Evolutionary conservation across 2,113 vertebrate species (phyloP).

Genomic region (Macquaria australasica): DNA sequence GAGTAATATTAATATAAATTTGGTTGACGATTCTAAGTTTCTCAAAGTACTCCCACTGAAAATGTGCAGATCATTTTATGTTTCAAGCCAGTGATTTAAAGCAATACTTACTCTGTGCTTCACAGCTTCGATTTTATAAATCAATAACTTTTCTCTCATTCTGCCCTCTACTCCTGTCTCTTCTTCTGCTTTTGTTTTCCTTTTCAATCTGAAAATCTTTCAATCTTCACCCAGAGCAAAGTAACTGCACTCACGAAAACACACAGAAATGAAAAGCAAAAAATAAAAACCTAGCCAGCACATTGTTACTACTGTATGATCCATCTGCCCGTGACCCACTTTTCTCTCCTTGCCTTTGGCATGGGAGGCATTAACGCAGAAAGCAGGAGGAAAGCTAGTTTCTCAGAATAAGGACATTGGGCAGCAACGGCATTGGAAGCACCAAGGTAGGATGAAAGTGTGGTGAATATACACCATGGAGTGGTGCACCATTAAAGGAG

Average conservation of each 20-base stretch:
- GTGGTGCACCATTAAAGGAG: constrained; percentile 49
- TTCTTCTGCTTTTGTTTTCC: constrained; percentile 11
- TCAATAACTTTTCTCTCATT: constrained; percentile 25
- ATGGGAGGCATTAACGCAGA: constrained; percentile 48
- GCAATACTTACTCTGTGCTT: not conserved
- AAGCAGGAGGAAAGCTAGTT: constrained; percentile 42
- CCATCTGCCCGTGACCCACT: constrained; percentile 72
- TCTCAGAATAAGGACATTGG: constrained; percentile 49
- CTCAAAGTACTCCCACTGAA: not conserved
- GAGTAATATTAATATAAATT: not conserved
- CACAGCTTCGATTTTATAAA: constrained; percentile 32
- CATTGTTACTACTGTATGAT: constrained; percentile 31
- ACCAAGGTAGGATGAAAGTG: constrained; percentile 38
- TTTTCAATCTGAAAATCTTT: not conserved
- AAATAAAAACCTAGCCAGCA: constrained; percentile 24
- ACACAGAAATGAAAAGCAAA: not conserved
- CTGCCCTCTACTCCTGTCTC: not conserved
- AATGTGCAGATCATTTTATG: not conserved
- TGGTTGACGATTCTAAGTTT: not conserved
- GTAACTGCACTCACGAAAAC: constrained; percentile 25
- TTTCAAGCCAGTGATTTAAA: constrained; percentile 2
- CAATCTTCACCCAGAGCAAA: constrained; percentile 23
- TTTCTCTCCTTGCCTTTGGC: constrained; percentile 64
- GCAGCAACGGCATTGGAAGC: constrained; percentile 15
- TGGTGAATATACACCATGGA: constrained; percentile 21